Conservation (phyloP, 1,140 invertebrate genomes). For the Oryzaephilus surinamensis region DNA sequence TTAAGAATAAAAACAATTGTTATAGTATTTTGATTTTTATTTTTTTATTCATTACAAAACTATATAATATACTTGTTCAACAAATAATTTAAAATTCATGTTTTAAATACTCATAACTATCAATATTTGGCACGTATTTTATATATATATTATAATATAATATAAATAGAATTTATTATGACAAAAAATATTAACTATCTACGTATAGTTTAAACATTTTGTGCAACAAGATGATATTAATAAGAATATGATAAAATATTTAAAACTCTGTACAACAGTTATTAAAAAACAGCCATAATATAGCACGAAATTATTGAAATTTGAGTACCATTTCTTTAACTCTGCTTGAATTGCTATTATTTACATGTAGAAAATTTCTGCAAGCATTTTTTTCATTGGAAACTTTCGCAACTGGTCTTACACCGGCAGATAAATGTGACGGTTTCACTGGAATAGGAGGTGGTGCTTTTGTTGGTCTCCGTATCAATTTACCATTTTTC, state of each 20-base stretch:
- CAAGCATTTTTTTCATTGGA: background rate
- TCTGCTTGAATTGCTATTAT: background rate
- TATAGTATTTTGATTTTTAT: conserved; percentile 12
- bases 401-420: conserved; percentile 6
- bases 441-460: conserved; percentile 34
- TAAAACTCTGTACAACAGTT: too few species aligned
- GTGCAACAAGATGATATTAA: too few species aligned
- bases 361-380: background rate
- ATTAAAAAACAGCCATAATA: too few species aligned
- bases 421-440: too few species aligned
- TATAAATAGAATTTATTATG: too few species aligned
- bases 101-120: conserved; percentile 7
- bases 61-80: conserved; percentile 3
- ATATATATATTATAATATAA: too few species aligned
- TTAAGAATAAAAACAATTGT: too few species aligned
- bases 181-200: too few species aligned
- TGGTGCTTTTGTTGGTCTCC: conserved; percentile 28
- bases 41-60: conserved; percentile 4
- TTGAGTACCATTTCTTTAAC: background rate
- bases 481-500: conserved; percentile 7
- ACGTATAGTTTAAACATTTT: too few species aligned
- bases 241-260: too few species aligned
- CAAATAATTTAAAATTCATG: conserved; percentile 3
- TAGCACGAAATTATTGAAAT: conserved; percentile 2
- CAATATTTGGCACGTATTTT: too few species aligned